Evolutionary conservation across 2,888 invertebrate genomes (phyloP), one percentile per base, ranked within the genome.

Genomic region (Eudemis profundana): DNA sequence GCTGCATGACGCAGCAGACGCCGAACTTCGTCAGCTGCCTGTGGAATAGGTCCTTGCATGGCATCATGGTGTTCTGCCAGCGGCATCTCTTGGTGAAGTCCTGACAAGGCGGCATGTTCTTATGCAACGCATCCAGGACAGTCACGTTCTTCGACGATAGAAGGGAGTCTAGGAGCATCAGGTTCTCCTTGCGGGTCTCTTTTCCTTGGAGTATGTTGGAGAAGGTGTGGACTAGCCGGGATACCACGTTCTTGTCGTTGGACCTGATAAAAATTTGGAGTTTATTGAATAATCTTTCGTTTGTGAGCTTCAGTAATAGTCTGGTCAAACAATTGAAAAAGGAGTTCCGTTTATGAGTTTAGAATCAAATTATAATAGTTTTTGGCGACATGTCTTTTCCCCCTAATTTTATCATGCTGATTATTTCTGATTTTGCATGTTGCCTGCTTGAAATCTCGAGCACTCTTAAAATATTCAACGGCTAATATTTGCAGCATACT

Each of bases 1-100:
- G 77, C 4, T 73, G 68, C 75, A 84, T 78, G 0, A 86, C 76
- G 67, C 91, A 91, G 69, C 90, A 90, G 0, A 81, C 68, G 0
- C 90, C 90, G 74, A 78, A 81, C 4, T 71, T 69, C 0, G 84
- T 89, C 2, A 85, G 27, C 33, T 82, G 74, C 54, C 79, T 82
- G 2, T 71, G 61, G 60, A 90, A 90, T 17, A 91, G 66, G 4
- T 69, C 15, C 1, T 70, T 70, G 61, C 90, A 90, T 0, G 84
- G 77, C 8, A 84, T 56, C 21, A 72, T 65, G 0, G 44, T 57
- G 12, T 71, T 65, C 56, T 83, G 81, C 81, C 84, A 87, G 23
- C 85, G 78, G 53, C 90, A 91, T 36, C 70, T 77, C 21, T 68
- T 72, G 1, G 79, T 69, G 1, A 86, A 44, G 12, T 74, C 70